These are phyloP conservation scores for Typhlichthys eigenmanni DNA, from an alignment of 2,797 vertebrate genomes.

Conservation along the genomic window DNA sequence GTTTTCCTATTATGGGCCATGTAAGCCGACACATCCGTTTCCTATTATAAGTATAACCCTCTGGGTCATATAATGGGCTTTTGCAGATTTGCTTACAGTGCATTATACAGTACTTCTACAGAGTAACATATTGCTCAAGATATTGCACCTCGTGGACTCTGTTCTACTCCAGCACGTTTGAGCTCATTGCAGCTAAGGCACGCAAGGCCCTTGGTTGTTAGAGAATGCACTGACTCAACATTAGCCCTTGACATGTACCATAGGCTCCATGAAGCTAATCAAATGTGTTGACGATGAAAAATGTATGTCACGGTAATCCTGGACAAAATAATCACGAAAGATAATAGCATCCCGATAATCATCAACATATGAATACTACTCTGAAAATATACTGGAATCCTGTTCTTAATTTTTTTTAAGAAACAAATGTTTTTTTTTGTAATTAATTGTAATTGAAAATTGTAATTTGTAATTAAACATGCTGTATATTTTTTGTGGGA, in stretches of 20 bases:
- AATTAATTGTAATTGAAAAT: no score
- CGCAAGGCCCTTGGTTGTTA: slow-evolving; percentile 12
- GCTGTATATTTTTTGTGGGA: no score
- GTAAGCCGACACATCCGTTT: slow-evolving; percentile 46
- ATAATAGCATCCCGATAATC: no score
- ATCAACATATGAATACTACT: no score
- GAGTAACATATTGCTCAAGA: slow-evolving; percentile 34
- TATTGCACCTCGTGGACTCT: slow-evolving; percentile 26
- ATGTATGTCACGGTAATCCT: no score
- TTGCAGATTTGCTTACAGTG: slow-evolving; percentile 65
- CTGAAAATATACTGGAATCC: no score
- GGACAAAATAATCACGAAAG: no score
- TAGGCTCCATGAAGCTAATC: slow-evolving; percentile 21
- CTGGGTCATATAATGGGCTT: slow-evolving; percentile 54
- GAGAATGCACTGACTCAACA: slow-evolving; percentile 16
- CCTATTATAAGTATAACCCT: slow-evolving; percentile 41
- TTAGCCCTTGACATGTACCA: slow-evolving; percentile 40
- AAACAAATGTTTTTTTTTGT: no score
- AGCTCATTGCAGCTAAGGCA: slow-evolving; percentile 31
- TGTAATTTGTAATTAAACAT: no score
- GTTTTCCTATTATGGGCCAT: slow-evolving; percentile 32
- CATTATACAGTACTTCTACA: slow-evolving; percentile 41
- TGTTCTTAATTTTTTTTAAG: no score
- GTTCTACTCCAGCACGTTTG: slow-evolving; percentile 20
- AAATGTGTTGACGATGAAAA: slow-evolving; percentile 7